Conservation (phyloP, 1,140 invertebrate genomes). For the Bombus pascuorum region DNA sequence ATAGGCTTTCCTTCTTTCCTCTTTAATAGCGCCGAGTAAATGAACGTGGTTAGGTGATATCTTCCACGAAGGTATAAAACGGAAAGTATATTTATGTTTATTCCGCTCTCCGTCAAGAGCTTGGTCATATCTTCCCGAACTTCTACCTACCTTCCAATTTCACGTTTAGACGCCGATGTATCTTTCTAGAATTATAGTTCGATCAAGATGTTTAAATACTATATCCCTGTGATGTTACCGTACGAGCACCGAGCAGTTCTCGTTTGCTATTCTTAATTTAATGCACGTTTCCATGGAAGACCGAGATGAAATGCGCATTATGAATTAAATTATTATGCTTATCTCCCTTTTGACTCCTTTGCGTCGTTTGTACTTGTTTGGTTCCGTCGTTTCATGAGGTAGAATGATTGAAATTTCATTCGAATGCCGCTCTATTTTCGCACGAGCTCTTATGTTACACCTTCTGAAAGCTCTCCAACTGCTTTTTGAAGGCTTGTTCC, state of each 20-base stretch:
- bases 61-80: not conserved
- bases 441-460: too few relatives aligned
- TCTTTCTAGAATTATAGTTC: not conserved
- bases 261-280: not conserved
- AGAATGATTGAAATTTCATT: conserved; percentile 23
- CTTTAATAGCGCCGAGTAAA: not conserved
- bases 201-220: not conserved
- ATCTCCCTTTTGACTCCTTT: not conserved
- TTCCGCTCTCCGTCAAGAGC: not conserved
- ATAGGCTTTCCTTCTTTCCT: not conserved
- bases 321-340: conserved; percentile 50
- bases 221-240: not conserved
- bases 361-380: not conserved
- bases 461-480: not conserved
- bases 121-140: not conserved
- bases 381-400: conserved; percentile 3
- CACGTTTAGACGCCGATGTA: not conserved
- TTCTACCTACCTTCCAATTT: not conserved
- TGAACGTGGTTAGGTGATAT: not conserved
- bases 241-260: not conserved
- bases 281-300: not conserved
- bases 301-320: not conserved
- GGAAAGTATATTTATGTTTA: not conserved
- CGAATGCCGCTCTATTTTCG: not conserved
- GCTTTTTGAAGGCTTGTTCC: too few relatives aligned